These are phyloP conservation scores for Ectemnius lituratus DNA, from an alignment of 2,888 invertebrate genomes.

Conservation along the genomic window DNA sequence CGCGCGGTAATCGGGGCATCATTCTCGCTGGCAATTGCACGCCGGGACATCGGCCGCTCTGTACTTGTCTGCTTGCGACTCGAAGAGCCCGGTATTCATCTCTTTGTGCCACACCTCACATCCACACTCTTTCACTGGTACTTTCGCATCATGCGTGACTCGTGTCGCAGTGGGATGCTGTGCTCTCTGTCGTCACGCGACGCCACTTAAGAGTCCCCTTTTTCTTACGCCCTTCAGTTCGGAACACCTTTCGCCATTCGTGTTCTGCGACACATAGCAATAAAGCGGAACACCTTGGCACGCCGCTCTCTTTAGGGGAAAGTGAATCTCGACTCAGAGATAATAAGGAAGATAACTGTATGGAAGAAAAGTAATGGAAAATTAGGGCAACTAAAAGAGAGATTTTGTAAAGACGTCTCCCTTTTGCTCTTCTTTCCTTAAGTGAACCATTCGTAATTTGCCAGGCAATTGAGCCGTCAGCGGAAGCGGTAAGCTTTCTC, in stretches of 20 bases:
- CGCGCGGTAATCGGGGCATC: constrained; percentile 31
- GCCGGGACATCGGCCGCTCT: background rate
- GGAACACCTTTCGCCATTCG: too few relatives aligned
- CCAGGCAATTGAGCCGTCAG: constrained; percentile 71
- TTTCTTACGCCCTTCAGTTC: background rate
- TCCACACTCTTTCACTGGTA: background rate
- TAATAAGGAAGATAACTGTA: background rate
- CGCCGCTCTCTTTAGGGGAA: constrained; percentile 15
- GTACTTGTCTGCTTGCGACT: constrained; percentile 17
- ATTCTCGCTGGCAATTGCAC: constrained; percentile 13
- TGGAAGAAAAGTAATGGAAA: constrained; percentile 47
- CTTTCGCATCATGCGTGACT: background rate
- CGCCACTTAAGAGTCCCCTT: background rate
- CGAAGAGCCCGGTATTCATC: constrained; percentile 1
- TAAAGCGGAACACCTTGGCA: constrained; percentile 7
- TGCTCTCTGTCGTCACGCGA: background rate
- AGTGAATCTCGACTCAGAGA: constrained; percentile 20
- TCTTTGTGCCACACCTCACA: constrained; percentile 20
- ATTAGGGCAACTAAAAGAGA: constrained; percentile 24
- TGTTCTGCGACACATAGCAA: background rate
- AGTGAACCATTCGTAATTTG: constrained; percentile 60
- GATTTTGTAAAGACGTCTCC: too few relatives aligned
- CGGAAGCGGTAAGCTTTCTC: constrained; percentile 72
- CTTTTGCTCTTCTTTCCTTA: too few relatives aligned
- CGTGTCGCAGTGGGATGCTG: background rate